A percentile compares a stretch with the other conserved stretches of the same genome.
Evolutionary conservation across 2,797 vertebrate genomes (phyloP).

Genomic region (Muraenolepis orangiensis): DNA sequence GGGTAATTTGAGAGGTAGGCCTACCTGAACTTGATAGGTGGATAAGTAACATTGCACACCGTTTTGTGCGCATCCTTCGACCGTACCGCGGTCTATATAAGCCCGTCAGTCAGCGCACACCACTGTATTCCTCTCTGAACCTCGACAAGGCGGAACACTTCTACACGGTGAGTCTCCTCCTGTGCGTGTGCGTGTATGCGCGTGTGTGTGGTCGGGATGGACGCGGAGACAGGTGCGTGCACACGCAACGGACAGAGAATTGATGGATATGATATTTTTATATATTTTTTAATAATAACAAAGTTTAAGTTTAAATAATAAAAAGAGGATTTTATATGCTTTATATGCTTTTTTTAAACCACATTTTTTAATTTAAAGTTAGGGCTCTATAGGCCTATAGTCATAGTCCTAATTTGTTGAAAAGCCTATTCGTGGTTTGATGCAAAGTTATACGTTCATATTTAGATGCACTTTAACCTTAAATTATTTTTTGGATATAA

Average conservation of each 20-base stretch:
- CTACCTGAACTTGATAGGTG: conserved; percentile 81
- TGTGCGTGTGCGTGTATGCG: too few species aligned
- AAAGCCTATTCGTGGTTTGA: background rate
- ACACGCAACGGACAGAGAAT: background rate
- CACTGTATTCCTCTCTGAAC: conserved; percentile 56
- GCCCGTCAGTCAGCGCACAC: conserved; percentile 59
- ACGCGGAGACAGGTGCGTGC: background rate
- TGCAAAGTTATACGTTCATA: background rate
- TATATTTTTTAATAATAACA: background rate
- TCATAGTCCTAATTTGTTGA: background rate
- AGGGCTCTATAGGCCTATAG: too few species aligned
- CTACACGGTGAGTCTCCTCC: conserved; percentile 65
- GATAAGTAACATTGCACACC: conserved; percentile 83
- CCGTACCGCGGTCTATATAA: conserved; percentile 80
- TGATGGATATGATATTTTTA: background rate
- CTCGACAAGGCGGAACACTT: conserved; percentile 36
- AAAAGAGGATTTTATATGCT: background rate
- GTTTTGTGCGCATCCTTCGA: conserved; percentile 69
- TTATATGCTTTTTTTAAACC: background rate
- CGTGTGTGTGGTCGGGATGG: background rate
- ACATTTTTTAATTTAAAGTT: background rate
- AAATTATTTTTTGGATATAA: background rate
- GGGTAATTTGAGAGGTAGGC: conserved; percentile 73
- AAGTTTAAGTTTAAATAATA: background rate
- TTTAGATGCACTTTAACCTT: background rate